Evolutionary conservation across 2,113 vertebrate species (phyloP).

Genomic region (Aptenodytes forsteri): DNA sequence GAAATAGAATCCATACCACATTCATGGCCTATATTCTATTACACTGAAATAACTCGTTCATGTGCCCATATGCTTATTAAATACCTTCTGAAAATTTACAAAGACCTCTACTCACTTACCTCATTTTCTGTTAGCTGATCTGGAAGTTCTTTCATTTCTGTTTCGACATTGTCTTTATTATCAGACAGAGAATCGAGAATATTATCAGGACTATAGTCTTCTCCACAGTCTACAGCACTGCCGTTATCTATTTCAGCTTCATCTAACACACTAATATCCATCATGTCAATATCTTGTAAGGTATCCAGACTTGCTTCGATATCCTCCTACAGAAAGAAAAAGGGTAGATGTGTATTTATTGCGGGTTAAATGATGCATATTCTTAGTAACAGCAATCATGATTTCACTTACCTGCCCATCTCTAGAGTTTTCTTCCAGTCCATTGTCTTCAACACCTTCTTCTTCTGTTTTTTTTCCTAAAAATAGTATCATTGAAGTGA

Average conservation of each 20-base stretch:
- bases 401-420: constrained; percentile 82
- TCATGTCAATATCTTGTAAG: constrained; percentile 93
- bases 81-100: background rate
- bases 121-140: constrained; percentile 72
- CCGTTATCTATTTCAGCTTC: constrained; percentile 89
- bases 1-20: background rate
- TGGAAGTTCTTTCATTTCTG: constrained; percentile 69
- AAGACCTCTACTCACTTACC: constrained; percentile 44
- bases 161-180: constrained; percentile 66
- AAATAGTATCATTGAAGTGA: background rate
- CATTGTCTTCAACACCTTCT: constrained; percentile 86
- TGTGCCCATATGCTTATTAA: background rate
- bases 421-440: constrained; percentile 88
- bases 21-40: background rate
- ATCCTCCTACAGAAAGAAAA: constrained; percentile 77
- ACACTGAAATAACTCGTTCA: background rate
- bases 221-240: constrained; percentile 78
- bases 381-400: background rate
- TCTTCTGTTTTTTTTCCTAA: constrained; percentile 84
- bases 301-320: constrained; percentile 84
- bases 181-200: constrained; percentile 72
- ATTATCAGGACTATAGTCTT: constrained; percentile 79
- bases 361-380: background rate
- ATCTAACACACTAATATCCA: constrained; percentile 91
- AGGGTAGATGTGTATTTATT: background rate